These are phyloP conservation scores for Synanthedon andrenaeformis DNA, from an alignment of 2,888 invertebrate species.

Conservation along the genomic window DNA sequence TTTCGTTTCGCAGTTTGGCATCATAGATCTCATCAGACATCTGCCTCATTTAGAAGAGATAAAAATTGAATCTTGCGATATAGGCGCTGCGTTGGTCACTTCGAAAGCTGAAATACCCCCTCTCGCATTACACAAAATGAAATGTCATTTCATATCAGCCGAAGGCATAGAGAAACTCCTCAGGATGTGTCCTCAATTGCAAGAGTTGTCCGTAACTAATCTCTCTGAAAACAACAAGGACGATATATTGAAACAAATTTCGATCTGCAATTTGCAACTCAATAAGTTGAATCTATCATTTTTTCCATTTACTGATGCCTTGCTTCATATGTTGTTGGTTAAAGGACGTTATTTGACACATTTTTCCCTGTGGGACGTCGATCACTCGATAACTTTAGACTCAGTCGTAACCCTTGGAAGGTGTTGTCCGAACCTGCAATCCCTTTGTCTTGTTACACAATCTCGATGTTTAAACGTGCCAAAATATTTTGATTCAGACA, in stretches of 20 bases:
- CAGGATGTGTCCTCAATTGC: slow-evolving; percentile 52
- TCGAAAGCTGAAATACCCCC: slow-evolving; percentile 44
- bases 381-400: slow-evolving; percentile 48
- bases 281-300: slow-evolving; percentile 52
- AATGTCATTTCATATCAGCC: slow-evolving; percentile 58
- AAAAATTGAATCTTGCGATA: slow-evolving; percentile 61
- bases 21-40: slow-evolving; percentile 46
- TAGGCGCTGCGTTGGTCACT: slow-evolving; percentile 57
- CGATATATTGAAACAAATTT: slow-evolving; percentile 49
- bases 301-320: slow-evolving; percentile 51
- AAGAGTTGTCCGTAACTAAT: slow-evolving; percentile 56
- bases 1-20: slow-evolving; percentile 57
- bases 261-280: slow-evolving; percentile 42
- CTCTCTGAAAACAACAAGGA: slow-evolving; percentile 55
- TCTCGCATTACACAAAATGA: slow-evolving; percentile 52
- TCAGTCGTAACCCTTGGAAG: slow-evolving; percentile 45
- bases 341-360: slow-evolving; percentile 57
- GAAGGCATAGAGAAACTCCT: slow-evolving; percentile 51
- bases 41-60: slow-evolving; percentile 57
- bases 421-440: slow-evolving; percentile 50
- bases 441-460: slow-evolving; percentile 55
- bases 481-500: slow-evolving; percentile 33
- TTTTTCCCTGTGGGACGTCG: slow-evolving; percentile 60
- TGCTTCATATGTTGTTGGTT: slow-evolving; percentile 41
- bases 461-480: slow-evolving; percentile 48